Evolutionary conservation across 1,140 invertebrate genomes (phyloP).

Genomic region (Colletes latitarsis): DNA sequence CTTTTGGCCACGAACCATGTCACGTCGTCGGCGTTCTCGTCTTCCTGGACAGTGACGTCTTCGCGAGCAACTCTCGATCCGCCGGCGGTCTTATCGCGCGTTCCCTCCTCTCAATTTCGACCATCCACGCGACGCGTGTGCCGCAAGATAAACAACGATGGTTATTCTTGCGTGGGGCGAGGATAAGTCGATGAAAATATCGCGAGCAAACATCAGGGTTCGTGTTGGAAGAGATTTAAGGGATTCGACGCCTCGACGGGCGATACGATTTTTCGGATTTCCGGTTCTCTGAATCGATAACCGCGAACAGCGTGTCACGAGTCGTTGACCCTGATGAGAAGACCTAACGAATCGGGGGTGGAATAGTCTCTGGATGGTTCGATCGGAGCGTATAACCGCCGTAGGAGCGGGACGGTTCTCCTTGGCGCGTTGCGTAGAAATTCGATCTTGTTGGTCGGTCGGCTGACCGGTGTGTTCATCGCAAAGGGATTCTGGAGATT

Average conservation of each 20-base stretch:
- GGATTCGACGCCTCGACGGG: too few species aligned
- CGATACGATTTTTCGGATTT: too few species aligned
- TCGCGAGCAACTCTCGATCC: not conserved
- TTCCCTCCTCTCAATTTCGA: not conserved
- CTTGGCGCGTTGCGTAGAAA: constrained; percentile 24
- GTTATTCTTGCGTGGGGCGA: too few species aligned
- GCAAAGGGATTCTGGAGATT: constrained; percentile 57
- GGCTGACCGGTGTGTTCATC: constrained; percentile 15
- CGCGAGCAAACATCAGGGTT: too few species aligned
- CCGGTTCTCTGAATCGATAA: not conserved
- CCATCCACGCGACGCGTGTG: not conserved
- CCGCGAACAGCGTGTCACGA: constrained; percentile 10
- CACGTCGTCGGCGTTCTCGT: constrained; percentile 35
- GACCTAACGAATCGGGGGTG: constrained; percentile 44
- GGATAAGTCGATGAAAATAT: not conserved
- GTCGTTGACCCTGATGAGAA: constrained; percentile 46
- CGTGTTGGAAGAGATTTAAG: not conserved
- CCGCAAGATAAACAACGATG: not conserved
- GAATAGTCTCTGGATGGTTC: constrained; percentile 14
- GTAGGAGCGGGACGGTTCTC: not conserved
- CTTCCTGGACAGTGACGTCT: not conserved
- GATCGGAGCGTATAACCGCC: not conserved
- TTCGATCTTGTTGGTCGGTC: constrained; percentile 31
- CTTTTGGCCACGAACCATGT: constrained; percentile 48
- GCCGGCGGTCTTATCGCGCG: not conserved